Conservation (phyloP, 2,888 invertebrate genomes). For the Pyrrhosoma nymphula region DNA sequence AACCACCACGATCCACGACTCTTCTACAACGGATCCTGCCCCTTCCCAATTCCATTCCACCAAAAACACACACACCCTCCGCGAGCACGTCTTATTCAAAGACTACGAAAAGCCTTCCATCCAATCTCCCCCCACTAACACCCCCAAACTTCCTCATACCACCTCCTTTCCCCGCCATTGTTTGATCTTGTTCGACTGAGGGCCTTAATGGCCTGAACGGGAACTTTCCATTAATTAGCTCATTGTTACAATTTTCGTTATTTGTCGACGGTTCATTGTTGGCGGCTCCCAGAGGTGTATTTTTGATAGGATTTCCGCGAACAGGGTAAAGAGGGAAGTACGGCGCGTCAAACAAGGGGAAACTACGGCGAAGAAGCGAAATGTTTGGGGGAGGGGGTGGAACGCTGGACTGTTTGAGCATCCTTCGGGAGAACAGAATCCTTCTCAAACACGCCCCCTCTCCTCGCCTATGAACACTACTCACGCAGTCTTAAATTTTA, state of each 20-base stretch:
- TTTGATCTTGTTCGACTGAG: neutral
- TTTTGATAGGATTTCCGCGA: conserved; percentile 17
- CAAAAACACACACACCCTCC: neutral
- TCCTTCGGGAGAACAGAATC: neutral
- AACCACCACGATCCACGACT: neutral
- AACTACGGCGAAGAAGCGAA: neutral
- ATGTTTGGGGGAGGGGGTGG: neutral
- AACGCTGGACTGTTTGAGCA: neutral
- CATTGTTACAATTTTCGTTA: conserved; percentile 28
- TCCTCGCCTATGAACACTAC: neutral
- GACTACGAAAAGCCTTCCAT: neutral
- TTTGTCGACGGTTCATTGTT: conserved; percentile 35
- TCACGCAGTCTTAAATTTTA: neutral
- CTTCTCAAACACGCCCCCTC: neutral
- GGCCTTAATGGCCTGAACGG: conserved; percentile 12
- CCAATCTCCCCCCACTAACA: neutral
- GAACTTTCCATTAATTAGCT: conserved; percentile 16
- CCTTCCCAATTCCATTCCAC: neutral
- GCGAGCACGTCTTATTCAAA: conserved; percentile 25
- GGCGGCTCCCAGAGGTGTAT: conserved; percentile 18
- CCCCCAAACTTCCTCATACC: neutral
- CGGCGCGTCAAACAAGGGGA: neutral
- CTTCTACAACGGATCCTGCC: neutral
- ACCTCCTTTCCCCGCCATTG: neutral
- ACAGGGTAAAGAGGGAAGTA: neutral